A percentile compares a stretch with the other conserved stretches of the same genome.
Conservation (phyloP, 2,797 vertebrate genomes). For the Mormyrops attenuatus region DNA sequence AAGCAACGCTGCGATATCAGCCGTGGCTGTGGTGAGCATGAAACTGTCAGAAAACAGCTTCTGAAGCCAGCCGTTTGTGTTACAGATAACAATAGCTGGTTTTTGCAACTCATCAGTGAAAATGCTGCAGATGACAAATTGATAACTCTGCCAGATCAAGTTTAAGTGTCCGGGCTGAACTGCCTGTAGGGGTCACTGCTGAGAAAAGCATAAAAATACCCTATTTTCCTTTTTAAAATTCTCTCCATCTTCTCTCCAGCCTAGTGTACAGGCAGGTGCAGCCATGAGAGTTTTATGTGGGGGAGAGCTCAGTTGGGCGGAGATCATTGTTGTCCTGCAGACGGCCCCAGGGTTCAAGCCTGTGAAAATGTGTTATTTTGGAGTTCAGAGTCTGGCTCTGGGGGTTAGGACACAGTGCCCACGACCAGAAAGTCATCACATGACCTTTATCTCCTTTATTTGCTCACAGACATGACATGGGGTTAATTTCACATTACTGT, state of each 20-base stretch:
- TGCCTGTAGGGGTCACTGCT: background rate
- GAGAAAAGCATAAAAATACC: background rate
- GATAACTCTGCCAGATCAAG: slow-evolving; percentile 14
- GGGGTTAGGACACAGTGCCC: background rate
- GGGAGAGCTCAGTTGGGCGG: background rate
- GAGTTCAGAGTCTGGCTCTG: background rate
- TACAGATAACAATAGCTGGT: background rate
- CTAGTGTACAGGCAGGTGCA: background rate
- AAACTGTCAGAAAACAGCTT: background rate
- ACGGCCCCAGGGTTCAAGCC: background rate
- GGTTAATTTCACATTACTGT: background rate
- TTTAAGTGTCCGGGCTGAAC: background rate
- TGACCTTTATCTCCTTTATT: background rate
- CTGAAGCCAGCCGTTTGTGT: background rate
- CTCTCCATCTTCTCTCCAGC: background rate
- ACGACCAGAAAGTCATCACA: background rate
- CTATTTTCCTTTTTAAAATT: background rate
- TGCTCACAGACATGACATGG: background rate
- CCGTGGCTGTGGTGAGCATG: background rate
- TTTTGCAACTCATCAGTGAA: background rate
- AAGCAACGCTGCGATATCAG: background rate
- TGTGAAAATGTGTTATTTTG: background rate
- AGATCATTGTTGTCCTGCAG: background rate
- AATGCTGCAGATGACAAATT: slow-evolving; percentile 10
- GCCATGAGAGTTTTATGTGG: background rate